These are phyloP conservation scores for Oscheius sp. DNA, from an alignment of 1,140 invertebrate genomes.

Conservation along the genomic window DNA sequence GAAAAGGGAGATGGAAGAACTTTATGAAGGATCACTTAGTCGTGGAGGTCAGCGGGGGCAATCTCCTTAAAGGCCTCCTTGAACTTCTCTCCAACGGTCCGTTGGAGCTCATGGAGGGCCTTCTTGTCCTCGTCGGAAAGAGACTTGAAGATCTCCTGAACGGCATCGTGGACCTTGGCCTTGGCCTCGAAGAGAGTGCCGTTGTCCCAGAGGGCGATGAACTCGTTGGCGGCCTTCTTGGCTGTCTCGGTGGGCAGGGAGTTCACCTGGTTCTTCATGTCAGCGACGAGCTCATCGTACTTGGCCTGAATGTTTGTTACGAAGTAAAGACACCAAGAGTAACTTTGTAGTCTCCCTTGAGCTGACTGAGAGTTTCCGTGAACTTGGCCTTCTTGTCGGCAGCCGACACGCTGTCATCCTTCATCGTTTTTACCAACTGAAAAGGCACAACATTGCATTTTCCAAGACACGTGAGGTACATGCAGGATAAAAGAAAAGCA, in stretches of 20 bases:
- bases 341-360: not conserved
- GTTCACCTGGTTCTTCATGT: not conserved
- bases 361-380: not conserved
- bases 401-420: not conserved
- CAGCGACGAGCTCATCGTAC: not conserved
- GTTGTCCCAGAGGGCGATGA: slow-evolving; percentile 3
- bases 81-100: slow-evolving; percentile 7
- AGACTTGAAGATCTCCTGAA: not conserved
- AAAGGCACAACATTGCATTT: not conserved
- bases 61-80: slow-evolving; percentile 2
- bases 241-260: not conserved
- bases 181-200: not conserved
- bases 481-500: not conserved
- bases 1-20: no score
- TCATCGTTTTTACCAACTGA: not conserved
- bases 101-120: not conserved
- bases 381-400: slow-evolving; percentile 3
- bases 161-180: slow-evolving; percentile 5
- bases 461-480: not conserved
- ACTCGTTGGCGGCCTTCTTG: slow-evolving; percentile 9
- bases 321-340: no score
- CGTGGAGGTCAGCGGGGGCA: not conserved
- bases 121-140: slow-evolving; percentile 2
- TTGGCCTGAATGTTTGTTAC: no score
- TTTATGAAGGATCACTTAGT: no score